A percentile compares a stretch with the other conserved stretches of the same genome.
These are phyloP conservation scores for Fistularia commersonii DNA, from an alignment of 2,797 vertebrate genomes.

Conservation along the genomic window DNA sequence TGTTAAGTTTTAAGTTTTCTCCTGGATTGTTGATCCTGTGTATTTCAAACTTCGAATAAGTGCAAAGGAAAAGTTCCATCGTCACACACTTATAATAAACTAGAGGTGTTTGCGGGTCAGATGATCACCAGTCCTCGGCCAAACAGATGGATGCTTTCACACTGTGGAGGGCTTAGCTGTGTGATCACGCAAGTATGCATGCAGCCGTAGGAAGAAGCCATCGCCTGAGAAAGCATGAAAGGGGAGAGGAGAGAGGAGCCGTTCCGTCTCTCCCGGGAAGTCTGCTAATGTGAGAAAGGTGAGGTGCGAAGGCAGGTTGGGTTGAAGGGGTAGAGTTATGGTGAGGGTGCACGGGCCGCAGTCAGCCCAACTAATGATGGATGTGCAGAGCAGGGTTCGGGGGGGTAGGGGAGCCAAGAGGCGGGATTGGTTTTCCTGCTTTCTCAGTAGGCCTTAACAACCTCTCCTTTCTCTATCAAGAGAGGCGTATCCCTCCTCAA, in stretches of 20 bases:
- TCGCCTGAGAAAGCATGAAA: slow-evolving; percentile 63
- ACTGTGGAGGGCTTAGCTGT: slow-evolving; percentile 16
- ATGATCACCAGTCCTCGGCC: neutral
- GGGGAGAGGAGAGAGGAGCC: slow-evolving; percentile 23
- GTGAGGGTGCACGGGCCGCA: slow-evolving; percentile 20
- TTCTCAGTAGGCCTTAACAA: slow-evolving; percentile 15
- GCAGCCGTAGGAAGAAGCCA: slow-evolving; percentile 63
- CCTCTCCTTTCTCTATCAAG: slow-evolving; percentile 13
- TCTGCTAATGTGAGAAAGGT: slow-evolving; percentile 74
- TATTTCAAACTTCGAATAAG: no score
- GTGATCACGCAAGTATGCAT: slow-evolving; percentile 48
- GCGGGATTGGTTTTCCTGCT: slow-evolving; percentile 53
- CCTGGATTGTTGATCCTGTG: no score
- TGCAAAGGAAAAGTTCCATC: no score
- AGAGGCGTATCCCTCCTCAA: neutral
- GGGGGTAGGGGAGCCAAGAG: no score
- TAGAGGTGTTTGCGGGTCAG: slow-evolving; percentile 11
- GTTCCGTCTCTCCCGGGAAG: slow-evolving; percentile 38
- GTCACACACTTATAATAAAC: slow-evolving; percentile 2
- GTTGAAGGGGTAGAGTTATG: slow-evolving; percentile 36
- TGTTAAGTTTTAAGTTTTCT: no score
- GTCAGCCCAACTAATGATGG: slow-evolving; percentile 63
- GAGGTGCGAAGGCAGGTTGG: slow-evolving; percentile 56
- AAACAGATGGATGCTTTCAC: slow-evolving; percentile 38
- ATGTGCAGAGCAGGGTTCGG: slow-evolving; percentile 55